Percentiles rank a stretch among this genome's conserved stretches.
phyloP scores from a whole-genome alignment of 2,113 vertebrate species.

The Equus quagga region DNA sequence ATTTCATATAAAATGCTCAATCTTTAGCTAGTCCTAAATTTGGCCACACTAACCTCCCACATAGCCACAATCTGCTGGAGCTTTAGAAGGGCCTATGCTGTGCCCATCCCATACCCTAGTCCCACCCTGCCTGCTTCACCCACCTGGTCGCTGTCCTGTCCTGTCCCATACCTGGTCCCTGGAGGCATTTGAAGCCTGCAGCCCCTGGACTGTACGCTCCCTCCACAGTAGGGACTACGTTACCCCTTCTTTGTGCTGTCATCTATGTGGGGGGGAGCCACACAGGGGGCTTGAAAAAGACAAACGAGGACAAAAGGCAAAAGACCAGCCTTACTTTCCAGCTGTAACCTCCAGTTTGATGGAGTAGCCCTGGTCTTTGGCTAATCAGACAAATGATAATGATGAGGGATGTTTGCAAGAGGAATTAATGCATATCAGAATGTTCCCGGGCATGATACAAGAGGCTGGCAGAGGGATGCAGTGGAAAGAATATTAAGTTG shows the following conservation, averaged over 20 bases:
- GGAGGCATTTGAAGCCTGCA: background rate
- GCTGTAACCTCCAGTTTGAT: background rate
- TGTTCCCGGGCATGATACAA: background rate
- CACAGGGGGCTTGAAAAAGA: background rate
- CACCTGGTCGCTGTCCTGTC: background rate
- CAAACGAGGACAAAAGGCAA: background rate
- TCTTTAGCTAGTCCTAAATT: background rate
- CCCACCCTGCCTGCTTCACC: background rate
- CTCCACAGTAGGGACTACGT: accelerated
- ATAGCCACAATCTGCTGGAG: background rate
- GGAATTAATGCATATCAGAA: background rate
- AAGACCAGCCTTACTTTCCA: background rate
- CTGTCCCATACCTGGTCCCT: background rate
- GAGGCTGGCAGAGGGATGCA: background rate
- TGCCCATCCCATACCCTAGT: background rate
- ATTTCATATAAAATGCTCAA: background rate
- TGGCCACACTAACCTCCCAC: background rate
- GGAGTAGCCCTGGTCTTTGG: background rate
- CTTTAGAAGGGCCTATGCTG: background rate
- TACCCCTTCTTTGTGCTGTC: background rate
- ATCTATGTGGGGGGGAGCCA: background rate
- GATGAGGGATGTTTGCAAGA: background rate
- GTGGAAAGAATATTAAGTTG: background rate
- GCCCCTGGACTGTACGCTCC: background rate
- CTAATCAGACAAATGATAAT: background rate